These are phyloP conservation scores for Hirudinaria manillensis DNA, from an alignment of 2,888 invertebrate genomes.

Conservation along the genomic window DNA sequence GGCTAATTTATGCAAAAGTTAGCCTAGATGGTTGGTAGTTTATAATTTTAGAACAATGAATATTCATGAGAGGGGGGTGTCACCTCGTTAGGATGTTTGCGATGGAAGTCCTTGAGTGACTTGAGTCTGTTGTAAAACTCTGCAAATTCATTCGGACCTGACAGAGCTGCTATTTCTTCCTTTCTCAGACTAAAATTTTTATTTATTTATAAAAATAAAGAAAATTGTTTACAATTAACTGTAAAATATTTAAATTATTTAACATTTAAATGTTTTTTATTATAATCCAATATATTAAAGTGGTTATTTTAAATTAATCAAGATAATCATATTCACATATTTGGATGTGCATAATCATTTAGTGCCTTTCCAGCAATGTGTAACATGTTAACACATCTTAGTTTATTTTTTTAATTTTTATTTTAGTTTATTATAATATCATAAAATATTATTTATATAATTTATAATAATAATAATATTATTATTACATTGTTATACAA, in stretches of 20 bases:
- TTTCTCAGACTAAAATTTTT: slow-evolving; percentile 66
- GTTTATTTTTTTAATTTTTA: too few species aligned
- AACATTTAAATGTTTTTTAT: neutral
- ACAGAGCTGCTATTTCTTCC: slow-evolving; percentile 85
- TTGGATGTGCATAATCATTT: too few species aligned
- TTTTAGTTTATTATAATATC: too few species aligned
- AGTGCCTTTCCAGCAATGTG: too few species aligned
- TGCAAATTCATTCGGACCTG: slow-evolving; percentile 95
- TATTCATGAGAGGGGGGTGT: too few species aligned
- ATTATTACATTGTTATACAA: neutral
- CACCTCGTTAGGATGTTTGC: slow-evolving; percentile 89
- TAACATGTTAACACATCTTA: too few species aligned
- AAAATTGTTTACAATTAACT: neutral
- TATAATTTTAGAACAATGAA: too few species aligned
- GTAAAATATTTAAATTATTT: too few species aligned
- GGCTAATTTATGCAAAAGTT: too few species aligned
- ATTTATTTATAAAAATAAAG: too few species aligned
- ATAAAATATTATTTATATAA: neutral
- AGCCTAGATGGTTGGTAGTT: too few species aligned
- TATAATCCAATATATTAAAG: neutral
- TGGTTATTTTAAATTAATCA: neutral
- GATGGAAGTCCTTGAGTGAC: slow-evolving; percentile 90
- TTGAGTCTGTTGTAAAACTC: slow-evolving; percentile 92
- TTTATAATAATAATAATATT: neutral
- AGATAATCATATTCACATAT: too few species aligned